Evolutionary conservation across 37 sponge, comb jelly and placozoan genomes (phyloP).

Genomic region (Geodia barretti): DNA sequence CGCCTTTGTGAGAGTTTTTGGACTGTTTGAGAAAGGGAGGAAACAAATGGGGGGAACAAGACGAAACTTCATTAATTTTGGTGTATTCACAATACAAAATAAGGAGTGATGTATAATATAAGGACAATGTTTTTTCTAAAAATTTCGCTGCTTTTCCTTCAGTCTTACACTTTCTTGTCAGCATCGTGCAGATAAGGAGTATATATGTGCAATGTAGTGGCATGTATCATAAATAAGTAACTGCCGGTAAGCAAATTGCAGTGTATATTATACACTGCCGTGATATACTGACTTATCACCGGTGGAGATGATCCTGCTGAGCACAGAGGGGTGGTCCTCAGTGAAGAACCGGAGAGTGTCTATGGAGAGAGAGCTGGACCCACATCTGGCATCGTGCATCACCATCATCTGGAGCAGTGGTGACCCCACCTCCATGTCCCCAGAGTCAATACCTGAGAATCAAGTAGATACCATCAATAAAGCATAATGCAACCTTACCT

Average conservation of each 20-base stretch:
- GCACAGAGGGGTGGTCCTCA: not conserved
- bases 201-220: too few relatives aligned
- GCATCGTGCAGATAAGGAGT: too few relatives aligned
- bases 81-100: too few relatives aligned
- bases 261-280: too few relatives aligned
- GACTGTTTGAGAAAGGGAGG: not conserved
- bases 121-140: too few relatives aligned
- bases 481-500: not conserved
- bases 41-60: too few relatives aligned
- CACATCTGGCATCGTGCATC: not conserved
- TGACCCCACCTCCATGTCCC: not conserved
- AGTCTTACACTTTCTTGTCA: too few relatives aligned
- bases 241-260: too few relatives aligned
- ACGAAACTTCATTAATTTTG: too few relatives aligned
- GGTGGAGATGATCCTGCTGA: not conserved
- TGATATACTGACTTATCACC: not conserved
- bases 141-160: too few relatives aligned
- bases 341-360: not conserved
- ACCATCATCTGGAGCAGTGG: not conserved
- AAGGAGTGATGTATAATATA: too few relatives aligned
- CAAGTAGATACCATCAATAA: not conserved
- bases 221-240: too few relatives aligned
- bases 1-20: not conserved
- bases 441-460: not conserved
- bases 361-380: not conserved